phyloP scores from a whole-genome alignment of 2,797 vertebrate genomes.

The Prionace glauca region DNA sequence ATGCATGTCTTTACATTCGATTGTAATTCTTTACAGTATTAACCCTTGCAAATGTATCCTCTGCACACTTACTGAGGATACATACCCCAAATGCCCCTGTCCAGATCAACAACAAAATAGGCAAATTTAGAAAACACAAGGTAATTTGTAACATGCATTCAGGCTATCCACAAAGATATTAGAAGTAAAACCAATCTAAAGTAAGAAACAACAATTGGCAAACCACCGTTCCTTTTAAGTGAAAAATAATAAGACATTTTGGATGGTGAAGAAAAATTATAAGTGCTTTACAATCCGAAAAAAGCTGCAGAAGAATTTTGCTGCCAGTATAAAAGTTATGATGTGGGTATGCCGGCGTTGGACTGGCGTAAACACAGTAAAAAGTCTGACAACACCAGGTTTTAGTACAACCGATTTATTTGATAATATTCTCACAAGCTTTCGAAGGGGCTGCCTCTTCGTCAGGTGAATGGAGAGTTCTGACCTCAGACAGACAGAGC shows the following conservation, averaged over 20 bases:
- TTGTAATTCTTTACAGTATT: background rate
- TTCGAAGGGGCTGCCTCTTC: too few relatives aligned
- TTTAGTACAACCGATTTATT: too few relatives aligned
- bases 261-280: background rate
- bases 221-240: background rate
- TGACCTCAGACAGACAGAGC: too few relatives aligned
- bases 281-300: background rate
- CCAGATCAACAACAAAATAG: background rate
- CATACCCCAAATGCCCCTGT: background rate
- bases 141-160: background rate
- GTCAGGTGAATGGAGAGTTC: too few relatives aligned
- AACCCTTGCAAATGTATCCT: background rate
- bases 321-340: background rate
- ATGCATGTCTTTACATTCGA: too few relatives aligned
- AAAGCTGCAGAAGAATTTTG: background rate
- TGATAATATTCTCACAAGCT: too few relatives aligned
- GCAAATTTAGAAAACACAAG: background rate
- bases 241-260: background rate
- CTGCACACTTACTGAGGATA: background rate
- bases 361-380: too few relatives aligned
- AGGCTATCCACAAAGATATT: background rate
- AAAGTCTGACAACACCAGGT: too few relatives aligned
- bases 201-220: background rate
- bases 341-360: too few relatives aligned
- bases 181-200: background rate